A percentile compares a stretch with the other conserved stretches of the same genome.
Conservation (phyloP, 2,113 vertebrate species). For the Circaetus cinerascens region DNA sequence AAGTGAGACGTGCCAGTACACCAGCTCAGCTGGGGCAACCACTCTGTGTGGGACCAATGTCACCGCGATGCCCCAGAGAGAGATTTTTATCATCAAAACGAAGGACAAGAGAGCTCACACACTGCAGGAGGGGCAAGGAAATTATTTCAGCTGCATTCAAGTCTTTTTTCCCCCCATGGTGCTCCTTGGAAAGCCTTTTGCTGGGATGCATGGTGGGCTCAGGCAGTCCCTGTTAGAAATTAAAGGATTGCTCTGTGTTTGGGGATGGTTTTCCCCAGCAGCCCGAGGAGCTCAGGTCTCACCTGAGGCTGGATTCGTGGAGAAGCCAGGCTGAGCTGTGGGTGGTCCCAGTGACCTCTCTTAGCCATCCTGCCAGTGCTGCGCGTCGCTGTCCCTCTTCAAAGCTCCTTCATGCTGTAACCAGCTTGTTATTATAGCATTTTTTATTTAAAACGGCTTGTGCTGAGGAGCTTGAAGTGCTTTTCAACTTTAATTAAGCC, state of each 20-base stretch:
- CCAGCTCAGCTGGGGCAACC: fast-evolving
- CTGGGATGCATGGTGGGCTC: not conserved
- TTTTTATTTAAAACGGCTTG: not conserved
- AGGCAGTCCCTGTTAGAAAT: not conserved
- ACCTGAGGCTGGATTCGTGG: not conserved
- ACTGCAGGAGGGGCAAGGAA: fast-evolving
- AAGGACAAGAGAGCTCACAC: not conserved
- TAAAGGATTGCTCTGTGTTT: not conserved
- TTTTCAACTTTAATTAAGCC: not conserved
- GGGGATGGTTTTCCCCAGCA: not conserved
- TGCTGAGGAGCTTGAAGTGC: not conserved
- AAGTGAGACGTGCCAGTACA: not conserved
- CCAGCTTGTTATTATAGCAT: not conserved
- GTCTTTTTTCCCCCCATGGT: fast-evolving
- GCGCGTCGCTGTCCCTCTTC: not conserved
- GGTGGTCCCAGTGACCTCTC: not conserved
- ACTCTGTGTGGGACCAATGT: fast-evolving
- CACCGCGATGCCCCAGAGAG: fast-evolving
- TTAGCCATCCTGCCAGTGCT: not conserved
- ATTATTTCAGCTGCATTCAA: not conserved
- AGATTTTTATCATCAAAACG: not conserved
- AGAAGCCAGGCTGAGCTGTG: not conserved
- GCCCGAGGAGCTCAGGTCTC: not conserved
- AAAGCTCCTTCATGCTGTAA: not conserved
- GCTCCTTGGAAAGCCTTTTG: not conserved